Evolutionary conservation across 92 coral and sea anemone genomes (phyloP), one percentile per base, ranked within the genome.

Genomic region (Bergia sp.): DNA sequence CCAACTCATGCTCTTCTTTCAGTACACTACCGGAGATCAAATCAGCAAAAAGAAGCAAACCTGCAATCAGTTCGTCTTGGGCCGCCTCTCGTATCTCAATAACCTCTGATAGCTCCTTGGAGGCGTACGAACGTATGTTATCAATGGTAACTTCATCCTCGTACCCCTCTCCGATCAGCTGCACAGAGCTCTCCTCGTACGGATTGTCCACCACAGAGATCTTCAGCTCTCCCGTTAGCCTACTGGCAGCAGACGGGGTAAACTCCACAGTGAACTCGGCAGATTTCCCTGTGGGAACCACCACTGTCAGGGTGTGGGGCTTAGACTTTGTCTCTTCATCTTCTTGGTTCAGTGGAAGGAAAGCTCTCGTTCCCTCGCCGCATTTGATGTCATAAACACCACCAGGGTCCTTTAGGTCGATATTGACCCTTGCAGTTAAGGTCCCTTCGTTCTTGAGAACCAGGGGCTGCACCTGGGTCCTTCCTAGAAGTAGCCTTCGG

Each of bases 91-190:
- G 53, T 47, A 84, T 84, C 45, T 84, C 65, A 18, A 29, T 84
- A 29, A 37, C 75, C 45, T 84, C 79, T 1, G 79, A 73, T 13
- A 84, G 65, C 66, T 84, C 87, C 29, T 47, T 41, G 74, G 78
- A 71, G 58, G 79, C 16, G 74, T 69, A 71, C 10, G 94, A 92
- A 42, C 92, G 86, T 39, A 97, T 96, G 85, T 97, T 97, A 86
- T 97, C 99, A 91, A 97, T 96, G 42, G 98, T 97, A 20, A 97
- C 93, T 61, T 97, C 99, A 76, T 97, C 99, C 66, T 97, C 94
- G 65, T 97, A 97, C 5, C 99, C 99, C 74, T 97, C 99, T 29
- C 99, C 99, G 7, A 94, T 86, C 90, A 97, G 90, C 88, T 96
- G 96, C 50, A 97, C 90, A 3, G 89, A 76, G 18, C 92, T 87